phyloP scores from a whole-genome alignment of 23 tunicate genomes.

The Halocynthia aurantium region DNA sequence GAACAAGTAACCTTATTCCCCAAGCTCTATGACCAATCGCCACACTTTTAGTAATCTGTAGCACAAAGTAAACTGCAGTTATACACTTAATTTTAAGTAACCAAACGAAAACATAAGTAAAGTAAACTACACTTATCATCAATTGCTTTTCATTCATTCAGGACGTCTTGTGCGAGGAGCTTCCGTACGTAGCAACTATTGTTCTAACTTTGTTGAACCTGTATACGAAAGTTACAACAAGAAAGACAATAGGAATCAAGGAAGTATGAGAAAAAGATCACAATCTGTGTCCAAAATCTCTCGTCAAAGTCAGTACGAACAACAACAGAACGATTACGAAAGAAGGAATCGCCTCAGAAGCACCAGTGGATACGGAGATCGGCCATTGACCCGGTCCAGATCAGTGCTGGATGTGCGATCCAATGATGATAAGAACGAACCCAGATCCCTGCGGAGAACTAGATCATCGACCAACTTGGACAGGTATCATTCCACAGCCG shows the following conservation, averaged over 20 bases:
- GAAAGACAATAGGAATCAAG: neutral
- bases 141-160: neutral
- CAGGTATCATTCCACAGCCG: neutral
- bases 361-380: slow-evolving; percentile 25
- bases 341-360: neutral
- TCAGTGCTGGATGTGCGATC: slow-evolving; percentile 62
- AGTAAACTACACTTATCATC: too few species aligned
- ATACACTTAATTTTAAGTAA: too few species aligned
- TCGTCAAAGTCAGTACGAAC: too few species aligned
- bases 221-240: slow-evolving; percentile 7
- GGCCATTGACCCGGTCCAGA: slow-evolving; percentile 57
- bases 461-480: slow-evolving; percentile 39
- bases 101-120: too few species aligned
- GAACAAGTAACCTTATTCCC: too few species aligned
- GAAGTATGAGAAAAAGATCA: too few species aligned
- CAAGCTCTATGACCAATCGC: too few species aligned
- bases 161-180: slow-evolving; percentile 28
- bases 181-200: slow-evolving; percentile 19
- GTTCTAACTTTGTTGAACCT: slow-evolving; percentile 11
- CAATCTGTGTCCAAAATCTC: too few species aligned
- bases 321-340: neutral
- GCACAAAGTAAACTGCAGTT: too few species aligned
- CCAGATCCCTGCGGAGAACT: slow-evolving; percentile 35
- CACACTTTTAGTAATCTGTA: too few species aligned
- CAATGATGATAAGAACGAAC: slow-evolving; percentile 10